Percentiles rank a stretch among this genome's conserved stretches.
Conservation (phyloP, 2,888 invertebrate species). For the Hydriomena furcata region DNA sequence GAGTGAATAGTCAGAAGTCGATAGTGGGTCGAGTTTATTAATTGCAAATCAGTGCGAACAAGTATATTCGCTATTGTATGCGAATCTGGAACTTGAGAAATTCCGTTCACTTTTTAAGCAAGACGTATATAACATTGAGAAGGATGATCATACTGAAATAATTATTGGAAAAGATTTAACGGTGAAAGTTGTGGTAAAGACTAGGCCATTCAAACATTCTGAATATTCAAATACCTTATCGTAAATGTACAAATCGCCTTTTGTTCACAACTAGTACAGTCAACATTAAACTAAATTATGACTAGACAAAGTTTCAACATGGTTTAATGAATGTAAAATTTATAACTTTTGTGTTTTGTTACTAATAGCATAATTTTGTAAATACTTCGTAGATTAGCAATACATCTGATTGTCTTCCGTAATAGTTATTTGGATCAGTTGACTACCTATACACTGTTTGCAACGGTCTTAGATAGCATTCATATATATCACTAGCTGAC, state of each 20-base stretch:
- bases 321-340: too few relatives aligned
- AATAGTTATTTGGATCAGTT: too few relatives aligned
- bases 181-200: constrained; percentile 34
- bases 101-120: constrained; percentile 73
- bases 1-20: constrained; percentile 64
- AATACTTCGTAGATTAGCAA: too few relatives aligned
- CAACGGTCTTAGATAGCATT: too few relatives aligned
- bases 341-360: too few relatives aligned
- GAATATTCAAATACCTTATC: constrained; percentile 33
- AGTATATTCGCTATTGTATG: constrained; percentile 72
- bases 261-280: constrained; percentile 41
- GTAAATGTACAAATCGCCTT: constrained; percentile 37
- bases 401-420: too few relatives aligned
- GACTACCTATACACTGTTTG: too few relatives aligned
- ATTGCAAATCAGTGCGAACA: constrained; percentile 75
- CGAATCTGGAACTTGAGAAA: constrained; percentile 68
- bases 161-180: constrained; percentile 32
- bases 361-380: too few relatives aligned
- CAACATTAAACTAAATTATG: too few relatives aligned
- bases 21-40: constrained; percentile 78
- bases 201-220: constrained; percentile 26
- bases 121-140: constrained; percentile 34
- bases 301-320: too few relatives aligned
- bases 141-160: constrained; percentile 33
- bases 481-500: too few relatives aligned